phyloP scores from a whole-genome alignment of 2,113 vertebrate species.

The Callorhinus ursinus region DNA sequence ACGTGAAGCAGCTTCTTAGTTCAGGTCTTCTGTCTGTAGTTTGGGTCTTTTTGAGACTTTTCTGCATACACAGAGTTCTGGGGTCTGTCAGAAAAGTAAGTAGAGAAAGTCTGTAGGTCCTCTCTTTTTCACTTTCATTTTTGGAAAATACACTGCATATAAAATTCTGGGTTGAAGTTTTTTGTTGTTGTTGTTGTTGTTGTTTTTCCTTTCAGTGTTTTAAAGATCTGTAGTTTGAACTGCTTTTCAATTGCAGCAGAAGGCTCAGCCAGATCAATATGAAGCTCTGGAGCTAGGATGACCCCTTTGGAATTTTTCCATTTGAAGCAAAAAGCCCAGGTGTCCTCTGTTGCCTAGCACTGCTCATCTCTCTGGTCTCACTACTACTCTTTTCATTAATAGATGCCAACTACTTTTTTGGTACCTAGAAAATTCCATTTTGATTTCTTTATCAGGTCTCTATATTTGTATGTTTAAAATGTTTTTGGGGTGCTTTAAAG shows the following conservation, averaged over 20 bases:
- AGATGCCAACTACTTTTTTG: not conserved
- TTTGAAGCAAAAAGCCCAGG: not conserved
- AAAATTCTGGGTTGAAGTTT: not conserved
- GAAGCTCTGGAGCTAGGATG: not conserved
- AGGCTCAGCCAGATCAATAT: fast-evolving
- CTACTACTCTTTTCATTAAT: not conserved
- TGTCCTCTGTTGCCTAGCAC: not conserved
- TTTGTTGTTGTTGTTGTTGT: not conserved
- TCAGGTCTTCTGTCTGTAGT: not conserved
- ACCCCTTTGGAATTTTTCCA: not conserved
- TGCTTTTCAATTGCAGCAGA: not conserved
- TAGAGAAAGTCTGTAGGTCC: not conserved
- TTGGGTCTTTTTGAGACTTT: not conserved
- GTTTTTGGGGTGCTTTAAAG: not conserved
- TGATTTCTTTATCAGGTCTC: not conserved
- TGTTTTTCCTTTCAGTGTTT: not conserved
- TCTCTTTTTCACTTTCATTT: not conserved
- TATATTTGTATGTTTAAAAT: not conserved
- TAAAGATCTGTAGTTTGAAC: not conserved
- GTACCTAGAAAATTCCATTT: not conserved
- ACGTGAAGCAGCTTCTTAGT: not conserved
- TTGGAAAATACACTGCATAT: not conserved
- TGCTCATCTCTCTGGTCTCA: not conserved
- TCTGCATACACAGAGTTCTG: not conserved
- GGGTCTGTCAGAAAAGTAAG: not conserved